Percentiles rank a stretch among this genome's conserved stretches.
These are phyloP conservation scores for Australoheros scitulus DNA, from an alignment of 2,113 vertebrate genomes.

Conservation along the genomic window DNA sequence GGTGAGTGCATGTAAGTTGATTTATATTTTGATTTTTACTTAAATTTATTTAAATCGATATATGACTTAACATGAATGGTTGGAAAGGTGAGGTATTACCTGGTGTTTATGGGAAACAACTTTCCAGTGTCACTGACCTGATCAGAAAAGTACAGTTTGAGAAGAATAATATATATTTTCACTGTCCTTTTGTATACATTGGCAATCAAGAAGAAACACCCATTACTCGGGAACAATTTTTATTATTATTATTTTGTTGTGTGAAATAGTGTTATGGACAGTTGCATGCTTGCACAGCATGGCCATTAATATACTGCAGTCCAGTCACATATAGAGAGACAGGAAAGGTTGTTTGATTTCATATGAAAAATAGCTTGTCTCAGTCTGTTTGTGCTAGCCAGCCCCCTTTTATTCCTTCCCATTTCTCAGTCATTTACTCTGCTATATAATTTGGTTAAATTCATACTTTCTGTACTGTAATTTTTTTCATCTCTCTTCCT, in stretches of 20 bases:
- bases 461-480: neutral
- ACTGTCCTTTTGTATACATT: no score
- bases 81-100: no score
- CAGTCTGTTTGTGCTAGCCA: neutral
- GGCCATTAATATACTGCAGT: neutral
- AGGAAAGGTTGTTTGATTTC: neutral
- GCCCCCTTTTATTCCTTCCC: neutral
- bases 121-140: no score
- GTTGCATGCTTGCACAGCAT: neutral
- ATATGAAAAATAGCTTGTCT: neutral
- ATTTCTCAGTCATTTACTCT: neutral
- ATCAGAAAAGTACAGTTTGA: no score
- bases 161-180: no score
- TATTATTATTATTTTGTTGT: neutral
- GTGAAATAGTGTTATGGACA: neutral
- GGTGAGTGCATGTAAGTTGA: no score
- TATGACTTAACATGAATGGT: no score
- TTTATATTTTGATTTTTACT: no score
- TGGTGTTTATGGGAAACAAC: no score
- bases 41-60: no score
- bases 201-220: neutral
- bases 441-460: neutral
- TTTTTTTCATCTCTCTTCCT: neutral
- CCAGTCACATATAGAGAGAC: neutral
- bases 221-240: neutral